Conservation (phyloP, 2,888 invertebrate genomes). For the Chloroclystis v-ata region DNA sequence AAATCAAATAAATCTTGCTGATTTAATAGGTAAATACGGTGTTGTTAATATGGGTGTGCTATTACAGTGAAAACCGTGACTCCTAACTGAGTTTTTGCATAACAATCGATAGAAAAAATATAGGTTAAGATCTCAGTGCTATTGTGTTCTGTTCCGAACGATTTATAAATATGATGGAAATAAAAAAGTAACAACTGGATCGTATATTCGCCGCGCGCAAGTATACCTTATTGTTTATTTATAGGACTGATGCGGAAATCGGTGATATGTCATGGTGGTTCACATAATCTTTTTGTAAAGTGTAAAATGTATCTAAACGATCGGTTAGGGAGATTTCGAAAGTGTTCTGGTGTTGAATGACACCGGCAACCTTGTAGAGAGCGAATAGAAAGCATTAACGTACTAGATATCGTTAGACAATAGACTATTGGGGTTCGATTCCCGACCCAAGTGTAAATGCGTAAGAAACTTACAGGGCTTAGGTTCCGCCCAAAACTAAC, state of each 20-base stretch:
- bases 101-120: conserved; percentile 76
- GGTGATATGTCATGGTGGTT: conserved; percentile 69
- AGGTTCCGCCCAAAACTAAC: conserved; percentile 15
- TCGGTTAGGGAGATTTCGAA: conserved; percentile 66
- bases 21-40: conserved; percentile 62
- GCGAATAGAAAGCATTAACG: conserved; percentile 67
- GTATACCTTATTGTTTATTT: conserved; percentile 69
- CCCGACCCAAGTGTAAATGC: conserved; percentile 38
- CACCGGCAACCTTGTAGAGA: conserved; percentile 66
- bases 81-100: conserved; percentile 72
- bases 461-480: not conserved
- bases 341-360: conserved; percentile 63
- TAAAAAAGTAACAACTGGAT: conserved; percentile 50
- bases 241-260: conserved; percentile 68
- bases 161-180: conserved; percentile 57
- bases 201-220: conserved; percentile 51
- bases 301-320: conserved; percentile 58
- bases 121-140: conserved; percentile 73
- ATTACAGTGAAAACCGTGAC: conserved; percentile 50
- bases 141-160: conserved; percentile 61
- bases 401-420: conserved; percentile 55
- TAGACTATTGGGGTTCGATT: conserved; percentile 52
- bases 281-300: conserved; percentile 58
- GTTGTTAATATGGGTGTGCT: conserved; percentile 37
- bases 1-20: conserved; percentile 47